Evolutionary conservation across 2,888 invertebrate genomes (phyloP).

Genomic region (Drosophila maculinotata): DNA sequence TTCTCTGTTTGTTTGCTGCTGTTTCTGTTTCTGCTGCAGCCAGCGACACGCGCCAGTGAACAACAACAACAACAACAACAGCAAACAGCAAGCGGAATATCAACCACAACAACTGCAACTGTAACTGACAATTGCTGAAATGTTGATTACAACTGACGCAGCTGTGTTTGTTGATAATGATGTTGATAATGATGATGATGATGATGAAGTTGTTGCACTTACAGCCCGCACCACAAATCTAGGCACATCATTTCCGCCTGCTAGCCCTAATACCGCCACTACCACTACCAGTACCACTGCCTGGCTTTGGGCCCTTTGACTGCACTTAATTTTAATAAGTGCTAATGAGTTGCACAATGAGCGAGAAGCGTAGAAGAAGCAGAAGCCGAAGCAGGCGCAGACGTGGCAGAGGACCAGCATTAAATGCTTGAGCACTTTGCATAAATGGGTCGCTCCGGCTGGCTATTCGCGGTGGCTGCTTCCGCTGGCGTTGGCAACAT

Average conservation of each 20-base stretch:
- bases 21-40: conserved; percentile 6
- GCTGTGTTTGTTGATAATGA: conserved; percentile 24
- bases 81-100: conserved; percentile 9
- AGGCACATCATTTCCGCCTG: conserved; percentile 65
- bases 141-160: conserved; percentile 63
- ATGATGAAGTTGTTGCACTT: conserved; percentile 27
- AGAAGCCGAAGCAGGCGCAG: too few species aligned
- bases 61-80: conserved; percentile 20
- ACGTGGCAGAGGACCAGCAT: conserved; percentile 44
- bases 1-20: conserved; percentile 42
- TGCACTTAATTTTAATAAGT: conserved; percentile 82
- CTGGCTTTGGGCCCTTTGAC: conserved; percentile 26
- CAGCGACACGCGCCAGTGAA: conserved; percentile 69
- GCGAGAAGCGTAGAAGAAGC: conserved; percentile 21
- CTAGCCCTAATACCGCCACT: too few species aligned
- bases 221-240: conserved; percentile 54
- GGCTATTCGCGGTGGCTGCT: conserved; percentile 51
- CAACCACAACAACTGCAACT: conserved; percentile 37
- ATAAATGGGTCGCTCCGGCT: too few species aligned
- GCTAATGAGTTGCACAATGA: conserved; percentile 81
- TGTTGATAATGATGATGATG: conserved; percentile 8
- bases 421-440: conserved; percentile 57
- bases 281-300: too few species aligned
- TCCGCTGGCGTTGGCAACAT: conserved; percentile 63
- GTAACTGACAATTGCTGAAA: conserved; percentile 74